Conservation (phyloP, 30 jellyfish, hydroid and myxozoan genomes). For the Cassiopea andromeda region DNA sequence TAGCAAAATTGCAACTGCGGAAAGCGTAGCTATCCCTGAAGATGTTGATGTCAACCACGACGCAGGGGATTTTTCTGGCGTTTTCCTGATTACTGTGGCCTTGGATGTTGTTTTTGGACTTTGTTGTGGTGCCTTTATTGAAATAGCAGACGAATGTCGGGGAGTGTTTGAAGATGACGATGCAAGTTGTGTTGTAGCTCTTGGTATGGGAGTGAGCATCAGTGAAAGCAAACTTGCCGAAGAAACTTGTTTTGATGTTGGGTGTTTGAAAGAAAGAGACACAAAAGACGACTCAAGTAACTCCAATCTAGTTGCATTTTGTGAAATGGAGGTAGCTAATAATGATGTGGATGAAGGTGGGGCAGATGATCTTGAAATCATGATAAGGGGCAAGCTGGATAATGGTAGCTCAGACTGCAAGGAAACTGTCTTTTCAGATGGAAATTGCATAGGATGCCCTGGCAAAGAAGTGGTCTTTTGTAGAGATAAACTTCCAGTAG, state of each 20-base stretch:
- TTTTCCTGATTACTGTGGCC: not conserved
- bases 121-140: not conserved
- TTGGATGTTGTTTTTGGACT: constrained; percentile 2
- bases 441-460: not conserved
- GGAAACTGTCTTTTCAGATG: too few relatives aligned
- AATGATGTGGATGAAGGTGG: too few relatives aligned
- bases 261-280: not conserved
- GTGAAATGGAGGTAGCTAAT: not conserved
- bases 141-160: not conserved
- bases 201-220: too few relatives aligned
- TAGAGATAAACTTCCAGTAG: not conserved
- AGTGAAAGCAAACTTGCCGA: not conserved
- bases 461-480: not conserved
- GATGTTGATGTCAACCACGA: constrained; percentile 11
- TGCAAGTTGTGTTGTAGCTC: too few relatives aligned
- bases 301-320: not conserved
- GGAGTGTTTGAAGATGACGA: not conserved
- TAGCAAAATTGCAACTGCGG: not conserved
- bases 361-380: too few relatives aligned
- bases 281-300: too few relatives aligned
- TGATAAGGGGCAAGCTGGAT: too few relatives aligned
- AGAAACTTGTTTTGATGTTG: not conserved
- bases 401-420: too few relatives aligned
- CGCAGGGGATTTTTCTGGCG: not conserved
- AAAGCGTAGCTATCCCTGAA: constrained; percentile 2